Evolutionary conservation across 2,113 vertebrate species (phyloP).

Genomic region (human): DNA sequence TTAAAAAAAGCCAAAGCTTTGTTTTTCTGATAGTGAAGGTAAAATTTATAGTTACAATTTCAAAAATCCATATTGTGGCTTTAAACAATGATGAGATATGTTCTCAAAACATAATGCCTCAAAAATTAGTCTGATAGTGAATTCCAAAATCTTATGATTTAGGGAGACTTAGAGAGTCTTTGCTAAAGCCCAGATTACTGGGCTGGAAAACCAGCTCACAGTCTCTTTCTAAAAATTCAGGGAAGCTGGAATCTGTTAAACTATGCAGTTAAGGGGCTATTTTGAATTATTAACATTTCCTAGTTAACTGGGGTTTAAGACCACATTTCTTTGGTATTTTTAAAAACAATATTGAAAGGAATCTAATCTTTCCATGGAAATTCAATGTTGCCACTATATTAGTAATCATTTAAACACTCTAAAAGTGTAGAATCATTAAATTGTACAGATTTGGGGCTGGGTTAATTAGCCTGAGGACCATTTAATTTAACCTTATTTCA

Average conservation of each 20-base stretch:
- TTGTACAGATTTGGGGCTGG: neutral
- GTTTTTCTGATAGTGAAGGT: neutral
- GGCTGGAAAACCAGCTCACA: neutral
- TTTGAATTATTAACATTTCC: conserved; percentile 11
- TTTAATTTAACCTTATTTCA: conserved; percentile 12
- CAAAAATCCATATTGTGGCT: neutral
- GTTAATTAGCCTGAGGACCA: neutral
- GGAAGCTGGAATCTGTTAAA: neutral
- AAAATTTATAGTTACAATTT: neutral
- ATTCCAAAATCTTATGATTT: neutral
- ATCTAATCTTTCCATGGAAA: conserved; percentile 25
- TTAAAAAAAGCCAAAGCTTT: neutral
- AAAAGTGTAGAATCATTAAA: neutral
- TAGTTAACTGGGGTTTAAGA: neutral
- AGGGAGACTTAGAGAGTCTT: neutral
- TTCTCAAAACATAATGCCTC: neutral
- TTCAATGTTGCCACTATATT: neutral
- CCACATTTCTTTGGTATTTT: neutral
- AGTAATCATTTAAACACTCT: neutral
- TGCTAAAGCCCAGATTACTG: neutral
- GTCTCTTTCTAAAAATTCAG: neutral
- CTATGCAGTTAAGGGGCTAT: neutral
- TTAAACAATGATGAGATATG: neutral
- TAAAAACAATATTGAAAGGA: neutral
- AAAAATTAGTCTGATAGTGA: neutral